Conservation (phyloP, 2,797 vertebrate species). For the Hyperoplus lanceolatus region DNA sequence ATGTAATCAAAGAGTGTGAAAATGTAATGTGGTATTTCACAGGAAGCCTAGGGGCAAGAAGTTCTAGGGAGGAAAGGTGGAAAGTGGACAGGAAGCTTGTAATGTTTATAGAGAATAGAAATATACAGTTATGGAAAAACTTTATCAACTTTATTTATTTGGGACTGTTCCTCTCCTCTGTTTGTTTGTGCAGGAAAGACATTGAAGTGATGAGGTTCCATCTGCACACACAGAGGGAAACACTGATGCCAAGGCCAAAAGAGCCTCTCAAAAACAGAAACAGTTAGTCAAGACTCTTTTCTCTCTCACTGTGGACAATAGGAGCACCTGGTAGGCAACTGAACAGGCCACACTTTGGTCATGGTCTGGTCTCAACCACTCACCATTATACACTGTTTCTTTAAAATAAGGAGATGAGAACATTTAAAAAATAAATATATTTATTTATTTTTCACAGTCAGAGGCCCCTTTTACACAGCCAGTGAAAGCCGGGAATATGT, state of each 20-base stretch:
- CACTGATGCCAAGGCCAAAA: not conserved
- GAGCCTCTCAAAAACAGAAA: not conserved
- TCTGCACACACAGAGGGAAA: slow-evolving; percentile 12
- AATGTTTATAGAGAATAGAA: not conserved
- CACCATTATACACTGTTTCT: too few species aligned
- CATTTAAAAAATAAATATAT: too few species aligned
- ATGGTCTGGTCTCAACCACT: too few species aligned
- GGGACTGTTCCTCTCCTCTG: slow-evolving; percentile 26
- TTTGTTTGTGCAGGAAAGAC: slow-evolving; percentile 15
- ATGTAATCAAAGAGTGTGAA: not conserved
- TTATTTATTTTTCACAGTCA: too few species aligned
- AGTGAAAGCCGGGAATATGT: too few species aligned
- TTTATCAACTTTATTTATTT: not conserved
- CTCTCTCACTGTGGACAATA: not conserved
- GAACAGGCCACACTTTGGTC: too few species aligned
- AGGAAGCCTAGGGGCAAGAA: not conserved
- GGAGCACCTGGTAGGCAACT: too few species aligned
- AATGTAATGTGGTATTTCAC: not conserved
- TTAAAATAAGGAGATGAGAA: too few species aligned
- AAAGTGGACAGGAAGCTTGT: slow-evolving; percentile 14
- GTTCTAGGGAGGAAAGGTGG: slow-evolving; percentile 8
- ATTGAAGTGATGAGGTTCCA: not conserved
- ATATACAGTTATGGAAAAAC: not conserved
- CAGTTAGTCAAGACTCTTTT: not conserved
- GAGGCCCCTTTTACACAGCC: too few species aligned